Percentiles rank a stretch among this genome's conserved stretches.
These are phyloP conservation scores for Xestia c-nigrum DNA, from an alignment of 2,888 invertebrate species.

Conservation along the genomic window DNA sequence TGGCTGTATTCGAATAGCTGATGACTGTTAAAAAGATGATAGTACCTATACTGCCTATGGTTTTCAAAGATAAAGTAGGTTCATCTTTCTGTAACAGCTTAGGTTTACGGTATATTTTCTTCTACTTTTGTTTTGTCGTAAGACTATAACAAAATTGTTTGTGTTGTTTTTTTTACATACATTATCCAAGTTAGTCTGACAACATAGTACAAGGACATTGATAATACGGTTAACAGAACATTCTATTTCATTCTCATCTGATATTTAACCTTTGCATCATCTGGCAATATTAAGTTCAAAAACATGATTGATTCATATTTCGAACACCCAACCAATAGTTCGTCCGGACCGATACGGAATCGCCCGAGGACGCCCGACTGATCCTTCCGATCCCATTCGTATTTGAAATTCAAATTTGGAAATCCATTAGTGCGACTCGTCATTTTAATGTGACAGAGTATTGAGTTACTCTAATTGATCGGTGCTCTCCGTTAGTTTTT, in stretches of 20 bases:
- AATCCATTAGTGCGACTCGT: constrained; percentile 89
- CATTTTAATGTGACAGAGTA: constrained; percentile 90
- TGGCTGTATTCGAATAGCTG: not conserved
- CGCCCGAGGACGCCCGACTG: constrained; percentile 70
- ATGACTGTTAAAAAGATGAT: not conserved
- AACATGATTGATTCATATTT: constrained; percentile 60
- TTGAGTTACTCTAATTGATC: constrained; percentile 90
- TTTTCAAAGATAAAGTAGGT: not conserved
- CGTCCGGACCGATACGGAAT: constrained; percentile 41
- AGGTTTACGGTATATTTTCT: not conserved
- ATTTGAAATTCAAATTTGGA: constrained; percentile 89
- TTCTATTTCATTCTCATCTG: not conserved
- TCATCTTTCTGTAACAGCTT: not conserved
- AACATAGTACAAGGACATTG: not conserved
- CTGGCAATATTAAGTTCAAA: constrained; percentile 39
- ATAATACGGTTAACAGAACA: not conserved
- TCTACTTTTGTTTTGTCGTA: not conserved
- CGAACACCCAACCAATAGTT: constrained; percentile 47
- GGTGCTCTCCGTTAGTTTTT: constrained; percentile 74
- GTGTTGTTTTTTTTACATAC: not conserved
- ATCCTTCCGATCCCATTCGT: constrained; percentile 82
- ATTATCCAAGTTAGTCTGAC: not conserved
- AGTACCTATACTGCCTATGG: not conserved
- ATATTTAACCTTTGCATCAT: constrained; percentile 23
- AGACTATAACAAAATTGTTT: not conserved